Evolutionary conservation across 2,113 vertebrate genomes (phyloP).

Genomic region (Carassius carassius): DNA sequence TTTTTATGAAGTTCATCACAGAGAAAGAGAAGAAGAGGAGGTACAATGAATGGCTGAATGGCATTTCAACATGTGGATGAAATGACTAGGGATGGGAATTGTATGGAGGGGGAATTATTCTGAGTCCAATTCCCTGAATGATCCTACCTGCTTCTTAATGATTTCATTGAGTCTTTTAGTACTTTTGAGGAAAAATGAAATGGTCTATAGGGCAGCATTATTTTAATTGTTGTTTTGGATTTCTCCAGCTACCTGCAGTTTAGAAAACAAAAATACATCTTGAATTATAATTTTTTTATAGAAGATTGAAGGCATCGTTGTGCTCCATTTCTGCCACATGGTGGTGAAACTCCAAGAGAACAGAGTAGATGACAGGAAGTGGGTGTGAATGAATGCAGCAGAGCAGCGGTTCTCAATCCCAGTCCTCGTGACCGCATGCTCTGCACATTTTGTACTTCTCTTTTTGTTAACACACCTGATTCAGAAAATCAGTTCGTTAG

Average conservation of each 20-base stretch:
- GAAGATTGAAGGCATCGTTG: not conserved
- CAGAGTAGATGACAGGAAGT: not conserved
- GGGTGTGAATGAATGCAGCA: not conserved
- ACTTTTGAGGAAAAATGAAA: not conserved
- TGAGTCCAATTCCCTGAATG: not conserved
- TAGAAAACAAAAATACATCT: not conserved
- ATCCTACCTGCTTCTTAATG: not conserved
- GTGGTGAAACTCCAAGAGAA: slow-evolving; percentile 10
- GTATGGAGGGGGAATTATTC: not conserved
- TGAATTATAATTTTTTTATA: too few relatives aligned
- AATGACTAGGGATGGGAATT: not conserved
- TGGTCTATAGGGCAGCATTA: not conserved
- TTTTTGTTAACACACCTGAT: too few relatives aligned
- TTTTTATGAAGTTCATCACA: slow-evolving; percentile 27
- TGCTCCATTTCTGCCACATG: not conserved
- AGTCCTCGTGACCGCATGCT: too few relatives aligned
- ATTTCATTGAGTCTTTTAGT: not conserved
- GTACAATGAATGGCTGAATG: not conserved
- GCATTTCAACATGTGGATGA: not conserved
- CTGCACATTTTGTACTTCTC: too few relatives aligned
- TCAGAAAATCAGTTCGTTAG: too few relatives aligned
- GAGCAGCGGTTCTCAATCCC: too few relatives aligned
- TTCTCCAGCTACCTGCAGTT: not conserved
- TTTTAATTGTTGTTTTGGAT: not conserved
- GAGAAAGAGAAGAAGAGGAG: not conserved